phyloP scores from a whole-genome alignment of 1,140 invertebrate genomes.

The Panonychus citri region DNA sequence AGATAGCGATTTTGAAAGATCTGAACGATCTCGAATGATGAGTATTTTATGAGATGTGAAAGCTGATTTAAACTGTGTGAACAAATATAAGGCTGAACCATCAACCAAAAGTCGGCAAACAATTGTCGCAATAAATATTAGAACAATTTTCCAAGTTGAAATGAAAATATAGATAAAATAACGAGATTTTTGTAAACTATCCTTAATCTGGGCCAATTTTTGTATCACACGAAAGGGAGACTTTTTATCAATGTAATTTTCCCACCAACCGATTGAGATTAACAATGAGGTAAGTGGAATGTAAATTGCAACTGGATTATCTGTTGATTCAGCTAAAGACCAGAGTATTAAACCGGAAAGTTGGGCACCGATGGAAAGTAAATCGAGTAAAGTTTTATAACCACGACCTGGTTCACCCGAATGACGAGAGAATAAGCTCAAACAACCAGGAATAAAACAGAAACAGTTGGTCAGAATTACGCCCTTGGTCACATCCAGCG shows the following conservation, averaged over 20 bases:
- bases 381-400: conserved; percentile 18
- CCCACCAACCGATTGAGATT: conserved; percentile 83
- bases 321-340: conserved; percentile 27
- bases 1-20: neutral
- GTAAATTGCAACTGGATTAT: conserved; percentile 14
- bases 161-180: conserved; percentile 33
- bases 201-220: conserved; percentile 51
- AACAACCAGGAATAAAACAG: conserved; percentile 21
- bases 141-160: conserved; percentile 20
- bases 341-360: conserved; percentile 68
- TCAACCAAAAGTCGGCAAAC: conserved; percentile 35
- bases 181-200: conserved; percentile 42
- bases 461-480: conserved; percentile 22
- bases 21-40: conserved; percentile 2
- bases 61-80: conserved; percentile 11
- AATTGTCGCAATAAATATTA: conserved; percentile 30
- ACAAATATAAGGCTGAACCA: conserved; percentile 4
- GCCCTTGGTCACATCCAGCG: conserved; percentile 23
- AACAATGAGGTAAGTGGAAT: conserved; percentile 50
- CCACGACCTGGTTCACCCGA: conserved; percentile 5
- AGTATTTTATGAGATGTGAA: conserved; percentile 13
- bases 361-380: conserved; percentile 25
- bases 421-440: conserved; percentile 15
- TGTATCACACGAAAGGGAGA: conserved; percentile 34
- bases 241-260: conserved; percentile 58